A percentile compares a stretch with the other conserved stretches of the same genome.
Evolutionary conservation across 2,797 vertebrate species (phyloP).

Genomic region (Peromyscus attwateri): DNA sequence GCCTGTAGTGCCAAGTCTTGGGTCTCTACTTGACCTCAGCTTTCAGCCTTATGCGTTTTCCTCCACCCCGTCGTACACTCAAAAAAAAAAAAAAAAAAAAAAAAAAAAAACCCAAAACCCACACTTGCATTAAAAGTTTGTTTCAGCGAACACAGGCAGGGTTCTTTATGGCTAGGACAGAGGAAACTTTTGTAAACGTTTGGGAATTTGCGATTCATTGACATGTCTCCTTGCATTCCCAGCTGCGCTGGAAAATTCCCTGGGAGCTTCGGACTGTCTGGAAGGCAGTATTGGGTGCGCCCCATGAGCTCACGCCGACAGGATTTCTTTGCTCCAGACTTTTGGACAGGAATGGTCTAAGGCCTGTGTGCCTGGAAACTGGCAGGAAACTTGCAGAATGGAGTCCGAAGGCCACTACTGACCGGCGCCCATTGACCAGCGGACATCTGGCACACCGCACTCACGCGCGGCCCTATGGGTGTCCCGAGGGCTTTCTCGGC

Average conservation of each 20-base stretch:
- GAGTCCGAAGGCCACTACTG: neutral
- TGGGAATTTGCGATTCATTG: neutral
- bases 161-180: neutral
- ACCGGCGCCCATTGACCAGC: neutral
- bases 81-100: neutral
- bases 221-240: neutral
- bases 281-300: slow-evolving; percentile 18
- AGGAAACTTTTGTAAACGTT: neutral
- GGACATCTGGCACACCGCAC: neutral
- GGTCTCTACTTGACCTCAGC: neutral
- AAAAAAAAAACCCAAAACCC: neutral
- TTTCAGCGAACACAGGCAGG: neutral
- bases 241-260: neutral
- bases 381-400: neutral
- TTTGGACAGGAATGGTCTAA: neutral
- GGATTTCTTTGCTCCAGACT: neutral
- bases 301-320: neutral
- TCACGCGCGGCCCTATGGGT: rapidly evolving
- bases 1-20: neutral
- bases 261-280: neutral
- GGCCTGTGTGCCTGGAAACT: slow-evolving; percentile 19
- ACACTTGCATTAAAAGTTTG: neutral
- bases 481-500: neutral
- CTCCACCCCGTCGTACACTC: neutral
- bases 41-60: neutral